phyloP scores from a whole-genome alignment of 2,113 vertebrate species.

The Cygnus atratus region DNA sequence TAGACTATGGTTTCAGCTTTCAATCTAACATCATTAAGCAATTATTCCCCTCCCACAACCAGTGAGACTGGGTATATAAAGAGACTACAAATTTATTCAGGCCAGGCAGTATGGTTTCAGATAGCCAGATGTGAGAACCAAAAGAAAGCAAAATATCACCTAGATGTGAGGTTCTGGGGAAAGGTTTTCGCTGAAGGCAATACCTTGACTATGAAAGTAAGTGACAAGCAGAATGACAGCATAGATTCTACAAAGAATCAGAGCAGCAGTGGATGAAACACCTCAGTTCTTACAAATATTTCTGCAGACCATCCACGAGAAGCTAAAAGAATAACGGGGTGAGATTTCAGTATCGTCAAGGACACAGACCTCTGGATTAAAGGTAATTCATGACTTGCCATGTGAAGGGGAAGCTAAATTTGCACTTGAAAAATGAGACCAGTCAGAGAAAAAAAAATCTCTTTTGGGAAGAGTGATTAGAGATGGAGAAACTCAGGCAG shows the following conservation, averaged over 20 bases:
- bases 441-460: not conserved
- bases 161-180: not conserved
- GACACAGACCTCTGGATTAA: not conserved
- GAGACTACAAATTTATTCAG: not conserved
- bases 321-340: not conserved
- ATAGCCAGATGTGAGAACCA: not conserved
- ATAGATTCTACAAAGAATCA: not conserved
- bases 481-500: not conserved
- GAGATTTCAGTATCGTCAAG: not conserved
- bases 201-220: not conserved
- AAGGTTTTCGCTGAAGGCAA: not conserved
- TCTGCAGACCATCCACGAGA: not conserved
- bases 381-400: not conserved
- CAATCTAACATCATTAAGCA: not conserved
- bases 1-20: not conserved
- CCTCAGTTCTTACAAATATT: fast-evolving
- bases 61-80: not conserved
- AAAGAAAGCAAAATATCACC: not conserved
- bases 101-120: not conserved
- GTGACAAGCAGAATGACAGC: not conserved
- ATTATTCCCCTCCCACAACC: not conserved
- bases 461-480: not conserved
- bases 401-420: not conserved
- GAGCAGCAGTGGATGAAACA: not conserved
- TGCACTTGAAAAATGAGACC: not conserved